phyloP scores from a whole-genome alignment of 2,113 vertebrate genomes.

The Theristicus caerulescens region DNA sequence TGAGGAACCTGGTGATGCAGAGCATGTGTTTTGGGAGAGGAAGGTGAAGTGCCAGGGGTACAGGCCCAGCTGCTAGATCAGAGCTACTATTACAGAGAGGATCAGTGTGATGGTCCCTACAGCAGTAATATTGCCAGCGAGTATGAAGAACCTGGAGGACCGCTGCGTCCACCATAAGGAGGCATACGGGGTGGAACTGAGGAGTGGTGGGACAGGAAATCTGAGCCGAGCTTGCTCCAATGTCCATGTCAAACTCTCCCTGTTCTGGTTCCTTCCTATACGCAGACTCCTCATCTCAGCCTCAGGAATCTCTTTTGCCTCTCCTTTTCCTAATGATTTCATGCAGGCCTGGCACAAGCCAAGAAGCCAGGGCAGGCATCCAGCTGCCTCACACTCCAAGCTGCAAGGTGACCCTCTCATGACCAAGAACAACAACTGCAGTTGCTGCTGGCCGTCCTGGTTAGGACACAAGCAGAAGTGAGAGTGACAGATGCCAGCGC shows the following conservation, averaged over 20 bases:
- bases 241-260: background rate
- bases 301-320: background rate
- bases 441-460: background rate
- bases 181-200: background rate
- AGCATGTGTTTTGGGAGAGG: background rate
- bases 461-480: background rate
- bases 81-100: background rate
- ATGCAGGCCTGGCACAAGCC: background rate
- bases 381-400: background rate
- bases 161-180: background rate
- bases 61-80: background rate
- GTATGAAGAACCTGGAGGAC: background rate
- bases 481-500: background rate
- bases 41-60: background rate
- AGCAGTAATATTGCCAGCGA: background rate
- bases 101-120: too few relatives aligned
- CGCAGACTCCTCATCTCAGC: background rate
- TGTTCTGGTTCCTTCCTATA: background rate
- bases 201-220: background rate
- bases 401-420: background rate
- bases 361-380: background rate
- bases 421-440: background rate
- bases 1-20: background rate
- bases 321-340: background rate
- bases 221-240: background rate